phyloP scores from a whole-genome alignment of 2,797 vertebrate species.

The Orestias chungarensis region DNA sequence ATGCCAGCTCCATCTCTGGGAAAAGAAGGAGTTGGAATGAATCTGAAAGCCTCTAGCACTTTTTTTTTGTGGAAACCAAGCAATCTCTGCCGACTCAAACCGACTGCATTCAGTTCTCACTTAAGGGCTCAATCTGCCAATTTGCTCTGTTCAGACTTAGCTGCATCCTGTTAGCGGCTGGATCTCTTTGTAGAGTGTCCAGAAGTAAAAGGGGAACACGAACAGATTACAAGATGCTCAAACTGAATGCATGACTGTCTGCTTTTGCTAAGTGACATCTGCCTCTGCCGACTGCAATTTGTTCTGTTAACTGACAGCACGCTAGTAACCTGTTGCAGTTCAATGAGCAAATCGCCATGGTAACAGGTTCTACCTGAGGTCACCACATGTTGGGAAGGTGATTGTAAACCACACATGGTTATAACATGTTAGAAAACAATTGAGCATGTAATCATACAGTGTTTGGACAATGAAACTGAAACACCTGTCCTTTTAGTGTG shows the following conservation, averaged over 20 bases:
- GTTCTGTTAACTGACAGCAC: conserved; percentile 32
- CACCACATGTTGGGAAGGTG: too few relatives aligned
- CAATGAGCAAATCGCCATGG: conserved; percentile 57
- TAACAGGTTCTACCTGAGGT: conserved; percentile 62
- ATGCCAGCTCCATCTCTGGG: conserved; percentile 62
- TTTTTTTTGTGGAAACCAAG: conserved; percentile 38
- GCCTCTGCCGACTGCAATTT: conserved; percentile 29
- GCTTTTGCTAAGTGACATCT: conserved; percentile 28
- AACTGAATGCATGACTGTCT: conserved; percentile 21
- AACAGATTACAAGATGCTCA: conserved; percentile 50
- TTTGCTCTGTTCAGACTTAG: conserved; percentile 39
- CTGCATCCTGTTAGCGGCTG: conserved; percentile 43
- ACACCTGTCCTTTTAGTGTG: too few relatives aligned
- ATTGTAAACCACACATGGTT: too few relatives aligned
- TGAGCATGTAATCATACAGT: background rate
- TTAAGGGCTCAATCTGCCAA: conserved; percentile 47
- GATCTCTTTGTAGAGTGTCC: conserved; percentile 31
- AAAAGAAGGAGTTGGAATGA: conserved; percentile 51
- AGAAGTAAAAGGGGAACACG: conserved; percentile 44
- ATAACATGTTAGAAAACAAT: too few relatives aligned
- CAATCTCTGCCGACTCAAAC: conserved; percentile 30
- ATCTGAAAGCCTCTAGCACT: background rate
- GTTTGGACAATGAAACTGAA: too few relatives aligned
- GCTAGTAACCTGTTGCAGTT: conserved; percentile 50
- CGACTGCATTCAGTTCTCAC: conserved; percentile 47